Percentiles rank a stretch among this genome's conserved stretches.
Conservation (phyloP, 1,140 invertebrate species). For the Leptopilina clavipes region DNA sequence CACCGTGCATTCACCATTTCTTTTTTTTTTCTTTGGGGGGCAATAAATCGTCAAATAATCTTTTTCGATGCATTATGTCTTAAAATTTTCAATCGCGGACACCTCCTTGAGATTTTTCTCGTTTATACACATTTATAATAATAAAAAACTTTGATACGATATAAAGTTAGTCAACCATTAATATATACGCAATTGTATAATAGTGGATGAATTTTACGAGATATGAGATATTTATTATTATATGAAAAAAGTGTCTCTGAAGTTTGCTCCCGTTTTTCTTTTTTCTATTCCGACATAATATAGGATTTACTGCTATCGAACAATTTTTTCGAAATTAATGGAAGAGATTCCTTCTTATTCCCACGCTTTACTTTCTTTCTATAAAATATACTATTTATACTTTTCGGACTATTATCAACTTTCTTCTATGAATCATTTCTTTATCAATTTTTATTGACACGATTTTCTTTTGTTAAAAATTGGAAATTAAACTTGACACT, state of each 20-base stretch:
- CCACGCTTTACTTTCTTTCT: not conserved
- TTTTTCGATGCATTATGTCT: conserved; percentile 45
- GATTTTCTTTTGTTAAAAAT: too few species aligned
- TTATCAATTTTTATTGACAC: too few species aligned
- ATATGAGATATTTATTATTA: conserved; percentile 49
- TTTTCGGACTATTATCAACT: not conserved
- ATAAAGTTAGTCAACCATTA: conserved; percentile 36
- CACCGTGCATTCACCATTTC: conserved; percentile 39
- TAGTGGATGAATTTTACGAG: conserved; percentile 47
- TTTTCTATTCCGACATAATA: conserved; percentile 35
- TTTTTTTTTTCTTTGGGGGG: not conserved
- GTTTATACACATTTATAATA: not conserved
- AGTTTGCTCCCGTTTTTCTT: conserved; percentile 37
- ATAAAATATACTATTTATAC: not conserved
- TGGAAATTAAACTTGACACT: too few species aligned
- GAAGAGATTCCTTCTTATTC: not conserved
- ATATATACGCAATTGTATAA: conserved; percentile 38
- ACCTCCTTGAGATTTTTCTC: conserved; percentile 6
- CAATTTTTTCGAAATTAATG: conserved; percentile 9
- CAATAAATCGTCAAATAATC: conserved; percentile 48
- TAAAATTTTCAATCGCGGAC: conserved; percentile 38
- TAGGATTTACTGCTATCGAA: conserved; percentile 26
- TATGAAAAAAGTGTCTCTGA: conserved; percentile 40
- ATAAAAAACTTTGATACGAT: conserved; percentile 30
- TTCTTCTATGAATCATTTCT: not conserved